These are phyloP conservation scores for Halictus quadricinctus DNA, from an alignment of 2,888 invertebrate species.

Conservation along the genomic window DNA sequence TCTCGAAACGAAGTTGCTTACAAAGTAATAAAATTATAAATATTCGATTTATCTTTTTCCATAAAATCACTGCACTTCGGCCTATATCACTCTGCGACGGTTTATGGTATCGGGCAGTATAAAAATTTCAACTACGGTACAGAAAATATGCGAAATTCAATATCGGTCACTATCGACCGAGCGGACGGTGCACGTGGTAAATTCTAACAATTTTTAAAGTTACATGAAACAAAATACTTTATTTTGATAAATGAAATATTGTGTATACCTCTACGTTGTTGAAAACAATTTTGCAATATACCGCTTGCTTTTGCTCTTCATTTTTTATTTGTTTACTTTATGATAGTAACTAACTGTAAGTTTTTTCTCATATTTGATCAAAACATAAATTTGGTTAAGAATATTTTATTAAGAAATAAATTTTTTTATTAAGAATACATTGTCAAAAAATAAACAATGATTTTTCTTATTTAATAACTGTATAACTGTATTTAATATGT, in stretches of 20 bases:
- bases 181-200: neutral
- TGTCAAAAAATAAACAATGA: neutral
- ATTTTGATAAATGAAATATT: neutral
- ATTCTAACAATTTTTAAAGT: neutral
- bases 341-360: neutral
- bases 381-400: neutral
- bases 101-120: neutral
- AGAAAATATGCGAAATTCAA: neutral
- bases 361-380: too few relatives aligned
- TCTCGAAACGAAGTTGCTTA: neutral
- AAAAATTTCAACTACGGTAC: neutral
- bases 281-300: neutral
- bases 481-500: neutral
- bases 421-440: neutral
- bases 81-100: neutral
- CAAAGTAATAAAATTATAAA: neutral
- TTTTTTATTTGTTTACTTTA: neutral
- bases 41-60: neutral
- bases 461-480: neutral
- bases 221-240: neutral
- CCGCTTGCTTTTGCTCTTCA: neutral
- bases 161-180: neutral
- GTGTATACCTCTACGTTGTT: neutral
- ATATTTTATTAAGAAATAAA: neutral
- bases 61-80: neutral